Conservation (phyloP, 2,888 invertebrate species). For the Epinotia demarniana region DNA sequence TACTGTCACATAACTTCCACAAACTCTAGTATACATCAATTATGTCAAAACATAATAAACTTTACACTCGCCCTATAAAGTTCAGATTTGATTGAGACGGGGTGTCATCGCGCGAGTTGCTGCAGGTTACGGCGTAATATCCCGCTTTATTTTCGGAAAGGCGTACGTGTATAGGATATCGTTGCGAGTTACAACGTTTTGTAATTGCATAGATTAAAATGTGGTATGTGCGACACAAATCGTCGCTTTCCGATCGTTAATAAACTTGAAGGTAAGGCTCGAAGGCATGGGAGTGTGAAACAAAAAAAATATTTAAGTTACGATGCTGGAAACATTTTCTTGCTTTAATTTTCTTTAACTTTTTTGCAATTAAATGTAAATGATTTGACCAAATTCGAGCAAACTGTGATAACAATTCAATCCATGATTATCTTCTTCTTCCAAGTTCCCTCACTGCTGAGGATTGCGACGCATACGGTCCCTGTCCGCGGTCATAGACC, state of each 20-base stretch:
- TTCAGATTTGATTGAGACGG: neutral
- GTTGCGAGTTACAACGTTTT: neutral
- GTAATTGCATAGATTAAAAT: neutral
- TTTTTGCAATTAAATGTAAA: no score
- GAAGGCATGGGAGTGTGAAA: slow-evolving; percentile 12
- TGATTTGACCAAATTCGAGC: no score
- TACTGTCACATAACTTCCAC: neutral
- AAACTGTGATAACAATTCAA: no score
- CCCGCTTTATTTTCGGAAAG: neutral
- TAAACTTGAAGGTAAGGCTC: slow-evolving; percentile 15
- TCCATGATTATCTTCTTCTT: no score
- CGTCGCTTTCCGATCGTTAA: slow-evolving; percentile 29
- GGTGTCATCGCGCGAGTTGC: neutral
- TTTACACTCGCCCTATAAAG: neutral
- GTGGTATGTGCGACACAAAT: slow-evolving; percentile 21
- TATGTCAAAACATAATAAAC: neutral
- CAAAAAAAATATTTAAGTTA: slow-evolving; percentile 1
- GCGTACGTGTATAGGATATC: neutral
- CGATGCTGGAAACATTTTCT: neutral
- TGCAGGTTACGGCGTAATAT: neutral
- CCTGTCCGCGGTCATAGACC: no score
- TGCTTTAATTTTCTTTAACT: neutral
- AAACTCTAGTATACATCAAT: neutral
- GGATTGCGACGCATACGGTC: no score
- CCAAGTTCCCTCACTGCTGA: no score